phyloP scores from a whole-genome alignment of 1,140 invertebrate genomes.

The Drosophila elegans region DNA sequence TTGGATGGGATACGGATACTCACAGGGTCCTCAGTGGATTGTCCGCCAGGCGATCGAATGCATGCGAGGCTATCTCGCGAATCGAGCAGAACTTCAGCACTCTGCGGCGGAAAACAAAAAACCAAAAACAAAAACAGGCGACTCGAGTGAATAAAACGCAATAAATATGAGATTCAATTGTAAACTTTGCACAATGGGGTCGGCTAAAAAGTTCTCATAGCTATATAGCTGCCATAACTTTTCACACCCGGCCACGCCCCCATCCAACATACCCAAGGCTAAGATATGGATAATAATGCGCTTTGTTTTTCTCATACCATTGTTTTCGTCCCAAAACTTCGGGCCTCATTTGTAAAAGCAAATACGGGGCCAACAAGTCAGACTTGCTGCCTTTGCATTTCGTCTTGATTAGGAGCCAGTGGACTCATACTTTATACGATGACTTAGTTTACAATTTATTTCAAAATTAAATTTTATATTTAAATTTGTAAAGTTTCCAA shows the following conservation, averaged over 20 bases:
- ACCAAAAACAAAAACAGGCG: constrained; percentile 3
- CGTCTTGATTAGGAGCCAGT: constrained; percentile 11
- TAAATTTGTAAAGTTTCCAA: no score
- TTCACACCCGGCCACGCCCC: background rate
- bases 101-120: constrained; percentile 27
- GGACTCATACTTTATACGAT: background rate
- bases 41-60: constrained; percentile 68
- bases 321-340: constrained; percentile 27
- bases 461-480: constrained; percentile 1
- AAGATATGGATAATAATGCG: constrained; percentile 39
- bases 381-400: background rate
- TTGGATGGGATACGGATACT: constrained; percentile 37
- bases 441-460: background rate
- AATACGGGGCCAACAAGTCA: constrained; percentile 15
- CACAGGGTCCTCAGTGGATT: constrained; percentile 73
- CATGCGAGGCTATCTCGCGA: constrained; percentile 60
- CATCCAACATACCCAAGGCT: background rate
- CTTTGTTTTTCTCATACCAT: constrained; percentile 38
- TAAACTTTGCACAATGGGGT: constrained; percentile 38
- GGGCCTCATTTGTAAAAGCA: constrained; percentile 34
- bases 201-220: constrained; percentile 21
- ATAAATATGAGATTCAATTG: constrained; percentile 62
- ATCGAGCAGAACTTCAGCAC: constrained; percentile 80
- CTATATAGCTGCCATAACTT: constrained; percentile 7
- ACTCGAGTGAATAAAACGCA: constrained; percentile 39